phyloP scores from a whole-genome alignment of 2,113 vertebrate species.

The Alces alces region DNA sequence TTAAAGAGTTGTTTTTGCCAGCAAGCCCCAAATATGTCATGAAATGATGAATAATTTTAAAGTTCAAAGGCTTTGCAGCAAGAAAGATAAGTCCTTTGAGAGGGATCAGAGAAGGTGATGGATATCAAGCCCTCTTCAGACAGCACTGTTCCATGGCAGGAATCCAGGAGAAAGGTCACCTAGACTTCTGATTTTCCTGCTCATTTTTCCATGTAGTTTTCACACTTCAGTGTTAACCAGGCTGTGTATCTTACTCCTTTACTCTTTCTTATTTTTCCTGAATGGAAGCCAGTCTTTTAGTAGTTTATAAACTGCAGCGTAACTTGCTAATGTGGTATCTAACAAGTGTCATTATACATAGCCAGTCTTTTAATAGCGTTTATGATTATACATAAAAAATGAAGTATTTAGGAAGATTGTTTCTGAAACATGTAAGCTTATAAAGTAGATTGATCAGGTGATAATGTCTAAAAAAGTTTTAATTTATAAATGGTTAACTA shows the following conservation, averaged over 20 bases:
- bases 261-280: neutral
- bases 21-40: constrained; percentile 44
- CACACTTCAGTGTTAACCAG: neutral
- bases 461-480: neutral
- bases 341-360: neutral
- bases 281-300: neutral
- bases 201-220: constrained; percentile 26
- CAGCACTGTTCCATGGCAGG: neutral
- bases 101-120: neutral
- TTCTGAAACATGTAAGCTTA: neutral
- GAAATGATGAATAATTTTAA: constrained; percentile 46
- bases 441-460: neutral
- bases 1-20: constrained; percentile 31
- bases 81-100: constrained; percentile 12
- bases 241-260: neutral
- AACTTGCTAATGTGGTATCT: neutral
- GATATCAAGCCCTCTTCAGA: neutral
- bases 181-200: neutral
- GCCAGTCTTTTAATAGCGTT: neutral
- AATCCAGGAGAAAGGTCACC: neutral
- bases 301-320: neutral
- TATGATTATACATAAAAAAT: neutral
- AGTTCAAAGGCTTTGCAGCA: neutral
- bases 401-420: neutral
- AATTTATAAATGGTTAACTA: neutral